Percentiles rank a stretch among this genome's conserved stretches.
These are phyloP conservation scores for Leistus spinibarbis DNA, from an alignment of 2,888 invertebrate species.

Conservation along the genomic window DNA sequence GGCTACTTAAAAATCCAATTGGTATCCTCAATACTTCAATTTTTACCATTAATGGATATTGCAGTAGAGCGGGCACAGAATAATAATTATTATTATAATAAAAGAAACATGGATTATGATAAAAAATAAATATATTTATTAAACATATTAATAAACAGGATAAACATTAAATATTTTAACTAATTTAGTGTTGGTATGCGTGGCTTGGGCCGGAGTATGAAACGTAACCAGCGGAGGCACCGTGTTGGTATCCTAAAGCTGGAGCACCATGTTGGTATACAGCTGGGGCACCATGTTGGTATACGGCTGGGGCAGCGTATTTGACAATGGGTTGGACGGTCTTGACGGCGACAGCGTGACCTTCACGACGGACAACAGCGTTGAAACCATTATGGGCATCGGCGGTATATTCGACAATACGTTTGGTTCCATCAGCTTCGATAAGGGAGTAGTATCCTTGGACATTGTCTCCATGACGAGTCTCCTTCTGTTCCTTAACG, in stretches of 20 bases:
- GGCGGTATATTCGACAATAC: slow-evolving; percentile 61
- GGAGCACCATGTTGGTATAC: slow-evolving; percentile 53
- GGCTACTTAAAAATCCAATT: too few species aligned
- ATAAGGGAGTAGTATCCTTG: slow-evolving; percentile 60
- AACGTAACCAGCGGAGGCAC: slow-evolving; percentile 49
- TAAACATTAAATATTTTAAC: neutral
- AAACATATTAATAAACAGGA: neutral
- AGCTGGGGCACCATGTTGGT: neutral
- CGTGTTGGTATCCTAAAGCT: slow-evolving; percentile 49
- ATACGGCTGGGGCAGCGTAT: slow-evolving; percentile 45
- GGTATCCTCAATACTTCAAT: too few species aligned
- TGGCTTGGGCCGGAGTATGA: neutral
- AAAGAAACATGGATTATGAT: neutral
- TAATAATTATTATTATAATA: too few species aligned
- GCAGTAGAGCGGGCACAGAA: too few species aligned
- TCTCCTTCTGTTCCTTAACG: slow-evolving; percentile 60
- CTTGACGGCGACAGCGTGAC: slow-evolving; percentile 50
- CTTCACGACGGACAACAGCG: slow-evolving; percentile 59
- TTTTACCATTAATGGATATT: too few species aligned
- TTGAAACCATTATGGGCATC: slow-evolving; percentile 61
- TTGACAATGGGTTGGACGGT: slow-evolving; percentile 40
- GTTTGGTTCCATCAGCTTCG: slow-evolving; percentile 60
- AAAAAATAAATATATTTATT: neutral
- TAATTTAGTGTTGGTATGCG: neutral
- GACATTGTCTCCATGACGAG: slow-evolving; percentile 60